phyloP scores from a whole-genome alignment of 2,888 invertebrate genomes.

The Diloba caeruleocephala region DNA sequence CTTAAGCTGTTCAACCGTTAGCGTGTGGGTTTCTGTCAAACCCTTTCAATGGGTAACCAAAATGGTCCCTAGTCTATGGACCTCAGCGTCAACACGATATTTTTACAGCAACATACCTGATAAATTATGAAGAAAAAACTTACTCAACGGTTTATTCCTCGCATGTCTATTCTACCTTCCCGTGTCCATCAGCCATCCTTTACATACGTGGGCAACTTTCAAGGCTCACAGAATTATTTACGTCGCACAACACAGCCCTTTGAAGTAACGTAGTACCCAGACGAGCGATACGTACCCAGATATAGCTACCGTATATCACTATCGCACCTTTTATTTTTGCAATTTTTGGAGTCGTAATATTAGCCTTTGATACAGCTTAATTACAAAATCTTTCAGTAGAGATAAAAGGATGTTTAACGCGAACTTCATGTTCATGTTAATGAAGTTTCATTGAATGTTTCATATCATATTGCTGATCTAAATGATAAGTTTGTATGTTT shows the following conservation, averaged over 20 bases:
- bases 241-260: conserved; percentile 48
- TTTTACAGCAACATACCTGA: too few species aligned
- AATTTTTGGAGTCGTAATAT: conserved; percentile 40
- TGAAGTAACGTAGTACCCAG: conserved; percentile 49
- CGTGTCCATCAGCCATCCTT: conserved; percentile 26
- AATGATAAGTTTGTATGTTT: too few species aligned
- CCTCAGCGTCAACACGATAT: too few species aligned
- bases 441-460: conserved; percentile 4
- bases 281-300: conserved; percentile 18
- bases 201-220: conserved; percentile 35
- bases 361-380: conserved; percentile 39
- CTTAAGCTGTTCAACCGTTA: too few species aligned
- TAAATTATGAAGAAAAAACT: conserved; percentile 12
- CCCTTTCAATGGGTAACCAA: too few species aligned
- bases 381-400: conserved; percentile 10
- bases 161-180: conserved; percentile 5
- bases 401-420: conserved; percentile 18
- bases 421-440: conserved; percentile 15
- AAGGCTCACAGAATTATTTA: conserved; percentile 51
- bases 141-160: conserved; percentile 17
- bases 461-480: too few species aligned
- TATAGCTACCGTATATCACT: conserved; percentile 19
- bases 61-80: too few species aligned
- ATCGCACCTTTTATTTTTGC: conserved; percentile 35
- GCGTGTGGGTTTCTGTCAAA: too few species aligned